Evolutionary conservation across 1,140 invertebrate genomes (phyloP), one percentile per base, ranked within the genome.

Genomic region (Lineus longissimus): DNA sequence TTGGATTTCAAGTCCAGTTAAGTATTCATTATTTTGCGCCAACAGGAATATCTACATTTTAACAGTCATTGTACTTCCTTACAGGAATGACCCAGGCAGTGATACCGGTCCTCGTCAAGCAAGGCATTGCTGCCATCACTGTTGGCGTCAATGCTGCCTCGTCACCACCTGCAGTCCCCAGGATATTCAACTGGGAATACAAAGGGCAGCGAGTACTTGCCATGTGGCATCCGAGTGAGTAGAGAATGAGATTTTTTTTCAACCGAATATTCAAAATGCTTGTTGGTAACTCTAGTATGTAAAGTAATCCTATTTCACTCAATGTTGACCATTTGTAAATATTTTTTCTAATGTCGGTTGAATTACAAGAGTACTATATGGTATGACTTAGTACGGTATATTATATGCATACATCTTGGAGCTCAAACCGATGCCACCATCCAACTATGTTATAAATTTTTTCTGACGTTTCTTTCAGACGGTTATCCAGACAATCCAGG

Each of bases 131-230:
- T 11, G 72, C 67, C 43, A 66, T 78, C 2, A 69, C 73, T 30
- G 75, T 77, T 31, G 76, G 76, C 13, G 76, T 78, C 11, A 78
- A 78, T 67, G 51, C 61, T 17, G 68, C 62, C 4, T 71, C 75
- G 2, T 66, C 68, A 22, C 76, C 76, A 7, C 76, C 76, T 13
- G 74, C 59, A 27, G 69, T 77, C 2, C 75, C 76, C 4, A 69
- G 62, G n/a, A 59, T 74, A 9, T 77, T 77, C 59, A 58, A 62
- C 2, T 77, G 76, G 76, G 56, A 67, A 17, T 66, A 45, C 40
- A 7, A 6, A 4, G 40, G 43, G 9, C 33, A 59, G 6, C 22
- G 27, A 13, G 60, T 63, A 2, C n/a, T 66, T 9, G 65, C 54
- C 7, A 59, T 41, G n/a, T 63, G 61, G 51, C 61, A 66, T 63